Evolutionary conservation across 2,888 invertebrate genomes (phyloP).

Genomic region (Oeneis ivallda): DNA sequence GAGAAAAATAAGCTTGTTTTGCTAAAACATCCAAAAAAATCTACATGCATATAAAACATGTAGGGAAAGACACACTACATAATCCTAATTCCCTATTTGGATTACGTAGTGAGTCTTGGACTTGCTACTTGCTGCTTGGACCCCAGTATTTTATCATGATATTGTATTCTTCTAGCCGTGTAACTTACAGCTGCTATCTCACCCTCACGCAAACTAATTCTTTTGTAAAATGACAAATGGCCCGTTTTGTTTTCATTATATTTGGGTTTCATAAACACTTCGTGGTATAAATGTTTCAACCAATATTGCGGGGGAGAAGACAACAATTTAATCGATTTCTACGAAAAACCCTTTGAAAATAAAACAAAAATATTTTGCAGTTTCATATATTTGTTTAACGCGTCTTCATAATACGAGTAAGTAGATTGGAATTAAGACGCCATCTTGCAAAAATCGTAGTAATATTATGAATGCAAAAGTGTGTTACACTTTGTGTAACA

Average conservation of each 20-base stretch:
- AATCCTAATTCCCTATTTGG: too few relatives aligned
- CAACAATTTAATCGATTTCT: background rate
- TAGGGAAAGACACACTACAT: too few relatives aligned
- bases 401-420: too few relatives aligned
- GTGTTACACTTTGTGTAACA: too few relatives aligned
- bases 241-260: slow-evolving; percentile 20
- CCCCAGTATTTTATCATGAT: background rate
- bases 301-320: background rate
- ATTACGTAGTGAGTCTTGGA: too few relatives aligned
- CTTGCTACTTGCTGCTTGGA: too few relatives aligned
- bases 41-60: too few relatives aligned
- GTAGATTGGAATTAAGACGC: too few relatives aligned
- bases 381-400: too few relatives aligned
- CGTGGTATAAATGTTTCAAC: background rate
- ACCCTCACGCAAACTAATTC: slow-evolving; percentile 19
- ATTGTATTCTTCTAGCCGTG: background rate
- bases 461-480: too few relatives aligned
- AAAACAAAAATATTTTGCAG: background rate
- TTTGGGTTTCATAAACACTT: slow-evolving; percentile 14
- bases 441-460: too few relatives aligned
- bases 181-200: background rate
- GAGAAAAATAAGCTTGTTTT: background rate
- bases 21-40: too few relatives aligned
- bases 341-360: background rate
- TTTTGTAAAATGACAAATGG: slow-evolving; percentile 13